Conservation (phyloP, 2,113 vertebrate species). For the Phoenicopterus ruber region DNA sequence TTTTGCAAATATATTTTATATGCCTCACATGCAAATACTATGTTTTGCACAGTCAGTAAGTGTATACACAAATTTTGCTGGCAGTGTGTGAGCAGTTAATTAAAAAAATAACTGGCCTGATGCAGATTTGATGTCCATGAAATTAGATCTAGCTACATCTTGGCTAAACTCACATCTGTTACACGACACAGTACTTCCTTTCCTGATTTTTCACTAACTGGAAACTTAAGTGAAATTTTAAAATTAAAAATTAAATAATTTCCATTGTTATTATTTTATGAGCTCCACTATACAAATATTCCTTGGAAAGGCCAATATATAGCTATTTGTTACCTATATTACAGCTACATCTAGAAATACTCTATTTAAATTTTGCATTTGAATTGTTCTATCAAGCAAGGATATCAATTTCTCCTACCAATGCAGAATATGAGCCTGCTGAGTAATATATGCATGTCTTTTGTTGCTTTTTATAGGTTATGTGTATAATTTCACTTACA, state of each 20-base stretch:
- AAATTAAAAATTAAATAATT: background rate
- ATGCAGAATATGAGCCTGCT: background rate
- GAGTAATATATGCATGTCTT: background rate
- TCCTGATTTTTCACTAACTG: background rate
- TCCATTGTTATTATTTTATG: background rate
- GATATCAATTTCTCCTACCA: background rate
- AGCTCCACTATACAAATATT: background rate
- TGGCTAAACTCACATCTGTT: background rate
- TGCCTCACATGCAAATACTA: background rate
- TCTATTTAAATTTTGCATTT: background rate
- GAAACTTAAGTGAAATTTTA: background rate
- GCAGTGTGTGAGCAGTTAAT: fast-evolving
- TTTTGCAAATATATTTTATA: background rate
- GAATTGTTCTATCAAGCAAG: background rate
- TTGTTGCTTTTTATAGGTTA: background rate
- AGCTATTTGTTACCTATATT: background rate
- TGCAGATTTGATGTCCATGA: background rate
- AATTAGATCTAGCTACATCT: background rate
- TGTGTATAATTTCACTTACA: background rate
- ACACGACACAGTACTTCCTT: background rate
- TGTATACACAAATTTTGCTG: background rate
- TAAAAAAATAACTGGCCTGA: background rate
- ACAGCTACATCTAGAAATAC: background rate
- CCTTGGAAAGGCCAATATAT: background rate
- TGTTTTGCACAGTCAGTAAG: background rate